Evolutionary conservation across 1,140 invertebrate species (phyloP), one percentile per base, ranked within the genome.

Genomic region (Bombus vancouverensis): DNA sequence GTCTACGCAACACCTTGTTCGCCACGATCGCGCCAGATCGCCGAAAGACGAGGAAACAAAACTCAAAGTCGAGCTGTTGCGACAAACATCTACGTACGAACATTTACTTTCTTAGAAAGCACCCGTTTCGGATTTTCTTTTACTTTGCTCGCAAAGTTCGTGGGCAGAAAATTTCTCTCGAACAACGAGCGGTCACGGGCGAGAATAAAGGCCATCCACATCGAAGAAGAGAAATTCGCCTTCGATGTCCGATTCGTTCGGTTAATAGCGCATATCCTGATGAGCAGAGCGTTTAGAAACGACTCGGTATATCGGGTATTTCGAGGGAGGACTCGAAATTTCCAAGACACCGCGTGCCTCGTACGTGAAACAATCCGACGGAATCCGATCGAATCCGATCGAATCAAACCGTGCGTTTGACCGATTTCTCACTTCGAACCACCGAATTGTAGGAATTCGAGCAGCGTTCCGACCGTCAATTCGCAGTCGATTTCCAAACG

Each of bases 361-460:
- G 57, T 85, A 85, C 88, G 89, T 72, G 66, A 32, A 90, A 89
- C 86, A 83, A 90, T 90, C 82, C 86, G 74, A 81, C 78, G 71
- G 13, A 15, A 47, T 47, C 13, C 15, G 65, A 28, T 81, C 76
- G 13, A 15, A 47, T 47, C 13, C 15, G 65, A 28, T 25, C 72
- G 5, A 18, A 53, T 53, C 18, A 5, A 32, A 76, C 5, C 68
- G 83, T n/a, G 74, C 65, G 68, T 78, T 47, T 82, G 82, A 90
- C 88, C 88, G 89, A 90, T 90, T 90, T 90, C 80, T 86, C 57
- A 37, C 42, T 15, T n/a, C 70, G 83, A 83, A 83, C 39, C 85
- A 37, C 66, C 89, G 78, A 81, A 87, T 90, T 68, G 74, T 75
- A 86, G 81, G 89, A 89, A 91, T 91, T 90, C 81, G 83, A 72